phyloP scores from a whole-genome alignment of 2,797 vertebrate species.

The Molossus molossus region DNA sequence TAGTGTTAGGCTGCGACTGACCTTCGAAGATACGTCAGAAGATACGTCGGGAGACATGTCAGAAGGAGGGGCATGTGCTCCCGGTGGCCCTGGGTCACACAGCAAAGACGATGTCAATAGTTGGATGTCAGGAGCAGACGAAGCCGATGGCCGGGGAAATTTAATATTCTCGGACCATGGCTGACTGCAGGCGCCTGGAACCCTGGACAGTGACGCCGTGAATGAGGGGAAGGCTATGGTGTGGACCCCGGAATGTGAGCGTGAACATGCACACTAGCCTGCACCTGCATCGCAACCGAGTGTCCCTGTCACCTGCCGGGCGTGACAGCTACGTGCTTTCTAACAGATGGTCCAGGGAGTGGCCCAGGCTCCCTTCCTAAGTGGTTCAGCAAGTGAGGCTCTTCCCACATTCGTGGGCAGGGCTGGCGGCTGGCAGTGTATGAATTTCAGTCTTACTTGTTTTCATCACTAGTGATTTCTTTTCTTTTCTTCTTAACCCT shows the following conservation, averaged over 20 bases:
- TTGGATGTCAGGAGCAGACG: not conserved
- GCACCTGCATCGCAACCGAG: rapidly evolving
- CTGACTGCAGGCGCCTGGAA: not conserved
- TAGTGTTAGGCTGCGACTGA: not conserved
- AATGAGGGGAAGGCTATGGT: not conserved
- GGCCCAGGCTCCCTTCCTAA: not conserved
- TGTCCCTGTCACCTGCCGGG: not conserved
- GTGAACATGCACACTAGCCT: rapidly evolving
- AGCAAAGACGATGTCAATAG: not conserved
- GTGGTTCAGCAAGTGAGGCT: not conserved
- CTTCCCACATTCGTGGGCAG: not conserved
- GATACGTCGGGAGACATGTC: not conserved
- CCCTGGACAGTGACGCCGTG: not conserved
- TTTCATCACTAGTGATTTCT: not conserved
- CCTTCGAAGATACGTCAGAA: not conserved
- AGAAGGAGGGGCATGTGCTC: not conserved
- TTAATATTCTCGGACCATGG: not conserved
- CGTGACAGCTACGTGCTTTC: not conserved
- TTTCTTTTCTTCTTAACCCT: too few relatives aligned
- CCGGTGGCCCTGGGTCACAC: not conserved
- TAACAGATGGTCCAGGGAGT: not conserved
- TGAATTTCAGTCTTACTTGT: not conserved
- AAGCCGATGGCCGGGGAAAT: not conserved
- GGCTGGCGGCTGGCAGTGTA: not conserved
- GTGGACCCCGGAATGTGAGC: not conserved